A percentile compares a stretch with the other conserved stretches of the same genome.
phyloP scores from a whole-genome alignment of 2,113 vertebrate species.

The Cyprinodon brontotheroides region DNA sequence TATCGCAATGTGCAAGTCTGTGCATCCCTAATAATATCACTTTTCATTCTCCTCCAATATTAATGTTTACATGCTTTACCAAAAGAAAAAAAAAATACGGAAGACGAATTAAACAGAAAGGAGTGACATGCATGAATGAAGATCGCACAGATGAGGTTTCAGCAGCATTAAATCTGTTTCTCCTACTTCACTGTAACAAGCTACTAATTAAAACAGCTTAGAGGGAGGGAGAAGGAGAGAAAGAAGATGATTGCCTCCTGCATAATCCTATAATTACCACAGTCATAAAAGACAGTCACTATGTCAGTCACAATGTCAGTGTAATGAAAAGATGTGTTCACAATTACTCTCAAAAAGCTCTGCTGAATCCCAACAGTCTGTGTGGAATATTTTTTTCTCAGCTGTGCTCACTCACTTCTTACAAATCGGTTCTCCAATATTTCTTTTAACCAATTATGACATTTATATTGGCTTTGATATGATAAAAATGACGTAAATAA shows the following conservation, averaged over 20 bases:
- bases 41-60: constrained; percentile 28
- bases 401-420: constrained; percentile 29
- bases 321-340: constrained; percentile 74
- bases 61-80: constrained; percentile 36
- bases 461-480: background rate
- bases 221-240: constrained; percentile 59
- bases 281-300: constrained; percentile 74
- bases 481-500: background rate
- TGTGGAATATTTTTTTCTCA: constrained; percentile 36
- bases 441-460: constrained; percentile 22
- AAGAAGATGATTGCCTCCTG: constrained; percentile 71
- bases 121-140: constrained; percentile 28
- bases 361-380: constrained; percentile 46
- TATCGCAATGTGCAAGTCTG: background rate
- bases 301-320: constrained; percentile 71
- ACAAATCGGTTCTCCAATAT: constrained; percentile 21
- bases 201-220: constrained; percentile 81
- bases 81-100: constrained; percentile 42
- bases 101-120: constrained; percentile 39
- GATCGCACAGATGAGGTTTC: constrained; percentile 72
- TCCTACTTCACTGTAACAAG: constrained; percentile 77
- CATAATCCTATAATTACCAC: constrained; percentile 82
- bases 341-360: constrained; percentile 63
- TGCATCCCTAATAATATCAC: background rate
- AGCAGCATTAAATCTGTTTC: constrained; percentile 74